These are phyloP conservation scores for Cepaea nemoralis DNA, from an alignment of 1,140 invertebrate species.

Conservation along the genomic window DNA sequence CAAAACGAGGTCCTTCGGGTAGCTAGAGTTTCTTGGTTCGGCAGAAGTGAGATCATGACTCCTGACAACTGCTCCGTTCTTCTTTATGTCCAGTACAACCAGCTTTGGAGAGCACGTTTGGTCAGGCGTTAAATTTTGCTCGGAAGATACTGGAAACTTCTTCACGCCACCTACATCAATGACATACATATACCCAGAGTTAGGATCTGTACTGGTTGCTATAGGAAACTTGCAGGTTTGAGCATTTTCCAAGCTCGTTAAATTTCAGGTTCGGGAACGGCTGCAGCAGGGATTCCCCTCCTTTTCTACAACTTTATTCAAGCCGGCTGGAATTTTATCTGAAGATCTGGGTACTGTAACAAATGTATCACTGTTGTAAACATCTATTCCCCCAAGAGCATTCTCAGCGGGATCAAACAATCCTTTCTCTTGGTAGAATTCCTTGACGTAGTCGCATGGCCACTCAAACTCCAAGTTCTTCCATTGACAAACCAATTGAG, in stretches of 20 bases:
- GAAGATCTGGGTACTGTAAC: background rate
- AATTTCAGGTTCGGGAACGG: background rate
- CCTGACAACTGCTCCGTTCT: background rate
- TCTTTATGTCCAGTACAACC: background rate
- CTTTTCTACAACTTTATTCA: background rate
- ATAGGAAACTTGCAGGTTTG: background rate
- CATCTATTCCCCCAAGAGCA: background rate
- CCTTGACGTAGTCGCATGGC: slow-evolving; percentile 8
- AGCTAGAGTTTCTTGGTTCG: background rate
- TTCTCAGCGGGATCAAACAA: background rate
- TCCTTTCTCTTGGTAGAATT: background rate
- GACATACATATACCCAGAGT: slow-evolving; percentile 12
- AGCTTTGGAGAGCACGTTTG: background rate
- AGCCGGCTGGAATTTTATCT: background rate
- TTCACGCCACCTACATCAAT: background rate
- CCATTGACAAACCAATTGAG: background rate
- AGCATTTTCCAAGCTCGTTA: slow-evolving; percentile 5
- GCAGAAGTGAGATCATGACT: background rate
- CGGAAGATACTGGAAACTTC: background rate
- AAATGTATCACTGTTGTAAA: background rate
- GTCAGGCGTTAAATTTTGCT: background rate
- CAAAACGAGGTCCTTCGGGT: slow-evolving; percentile 5
- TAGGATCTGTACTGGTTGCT: background rate
- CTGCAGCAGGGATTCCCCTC: slow-evolving; percentile 3
- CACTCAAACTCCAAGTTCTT: background rate